These are phyloP conservation scores for Salarias fasciatus DNA, from an alignment of 2,797 vertebrate genomes.

Conservation along the genomic window DNA sequence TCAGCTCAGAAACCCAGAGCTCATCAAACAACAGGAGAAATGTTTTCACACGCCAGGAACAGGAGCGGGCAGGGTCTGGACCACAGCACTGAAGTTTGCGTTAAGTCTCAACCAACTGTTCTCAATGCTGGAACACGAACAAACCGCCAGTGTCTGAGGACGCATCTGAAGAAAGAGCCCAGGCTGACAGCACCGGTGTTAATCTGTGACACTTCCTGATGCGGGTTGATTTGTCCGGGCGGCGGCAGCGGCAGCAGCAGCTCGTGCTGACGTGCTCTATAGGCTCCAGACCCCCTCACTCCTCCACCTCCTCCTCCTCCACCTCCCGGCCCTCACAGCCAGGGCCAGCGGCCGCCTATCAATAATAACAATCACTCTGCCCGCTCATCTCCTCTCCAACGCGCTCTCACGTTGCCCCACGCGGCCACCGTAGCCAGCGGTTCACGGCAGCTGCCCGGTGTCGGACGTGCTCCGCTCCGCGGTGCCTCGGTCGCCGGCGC, in stretches of 20 bases:
- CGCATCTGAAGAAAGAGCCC: not conserved
- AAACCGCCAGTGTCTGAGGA: too few relatives aligned
- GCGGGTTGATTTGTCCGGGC: slow-evolving; percentile 27
- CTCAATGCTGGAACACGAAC: not conserved
- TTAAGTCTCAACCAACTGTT: not conserved
- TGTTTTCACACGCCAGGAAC: not conserved
- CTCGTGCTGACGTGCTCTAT: slow-evolving; percentile 75
- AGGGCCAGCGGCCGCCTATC: slow-evolving; percentile 55
- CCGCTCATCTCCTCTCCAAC: slow-evolving; percentile 1
- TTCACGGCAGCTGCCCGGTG: slow-evolving; percentile 9
- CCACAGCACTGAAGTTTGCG: not conserved
- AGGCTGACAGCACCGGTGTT: slow-evolving; percentile 10
- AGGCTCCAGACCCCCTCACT: slow-evolving; percentile 3
- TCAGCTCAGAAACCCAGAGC: not conserved
- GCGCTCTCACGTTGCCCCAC: slow-evolving; percentile 10
- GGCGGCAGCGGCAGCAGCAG: slow-evolving; percentile 34
- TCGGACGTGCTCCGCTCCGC: slow-evolving; percentile 17
- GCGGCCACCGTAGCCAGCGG: not conserved
- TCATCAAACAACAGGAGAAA: not conserved
- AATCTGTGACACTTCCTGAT: slow-evolving; percentile 64
- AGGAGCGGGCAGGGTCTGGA: not conserved
- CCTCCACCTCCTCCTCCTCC: not conserved
- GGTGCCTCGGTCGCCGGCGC: slow-evolving; percentile 38
- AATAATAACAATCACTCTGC: slow-evolving; percentile 14
- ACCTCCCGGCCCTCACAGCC: slow-evolving; percentile 50